These are phyloP conservation scores for Lepus townsendii DNA, from an alignment of 2,797 vertebrate species.

Conservation along the genomic window DNA sequence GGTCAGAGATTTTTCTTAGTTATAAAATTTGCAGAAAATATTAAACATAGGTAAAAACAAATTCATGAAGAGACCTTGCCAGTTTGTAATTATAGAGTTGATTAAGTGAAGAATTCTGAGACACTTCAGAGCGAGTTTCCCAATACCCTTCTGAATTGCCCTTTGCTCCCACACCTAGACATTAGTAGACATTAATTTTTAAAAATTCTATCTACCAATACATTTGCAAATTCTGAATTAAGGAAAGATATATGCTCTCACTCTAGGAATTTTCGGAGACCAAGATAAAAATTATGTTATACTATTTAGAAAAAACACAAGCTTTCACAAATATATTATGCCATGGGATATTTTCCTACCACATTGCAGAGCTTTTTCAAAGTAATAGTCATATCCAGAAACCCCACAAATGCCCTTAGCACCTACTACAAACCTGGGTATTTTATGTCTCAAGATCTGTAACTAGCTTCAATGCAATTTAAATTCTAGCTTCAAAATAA, in stretches of 20 bases:
- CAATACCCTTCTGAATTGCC: neutral
- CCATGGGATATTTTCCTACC: neutral
- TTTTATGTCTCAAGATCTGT: neutral
- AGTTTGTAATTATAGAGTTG: neutral
- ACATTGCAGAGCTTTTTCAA: neutral
- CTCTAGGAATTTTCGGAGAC: neutral
- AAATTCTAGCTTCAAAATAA: neutral
- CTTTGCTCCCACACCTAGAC: neutral
- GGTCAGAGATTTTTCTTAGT: neutral
- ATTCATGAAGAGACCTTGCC: neutral
- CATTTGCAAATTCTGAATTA: neutral
- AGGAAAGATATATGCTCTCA: neutral
- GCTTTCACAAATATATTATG: neutral
- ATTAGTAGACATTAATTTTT: neutral
- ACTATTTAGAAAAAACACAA: neutral
- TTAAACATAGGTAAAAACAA: conserved; percentile 21
- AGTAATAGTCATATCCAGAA: neutral
- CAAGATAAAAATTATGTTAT: neutral
- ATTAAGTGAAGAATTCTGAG: conserved; percentile 33
- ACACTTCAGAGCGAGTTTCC: neutral
- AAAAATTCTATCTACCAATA: neutral
- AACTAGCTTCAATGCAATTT: neutral
- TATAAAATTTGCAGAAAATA: conserved; percentile 49
- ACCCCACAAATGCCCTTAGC: neutral
- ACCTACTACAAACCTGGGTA: neutral